Percentiles rank a stretch among this genome's conserved stretches.
phyloP scores from a whole-genome alignment of 2,113 vertebrate genomes.

The Nothoprocta perdicaria region DNA sequence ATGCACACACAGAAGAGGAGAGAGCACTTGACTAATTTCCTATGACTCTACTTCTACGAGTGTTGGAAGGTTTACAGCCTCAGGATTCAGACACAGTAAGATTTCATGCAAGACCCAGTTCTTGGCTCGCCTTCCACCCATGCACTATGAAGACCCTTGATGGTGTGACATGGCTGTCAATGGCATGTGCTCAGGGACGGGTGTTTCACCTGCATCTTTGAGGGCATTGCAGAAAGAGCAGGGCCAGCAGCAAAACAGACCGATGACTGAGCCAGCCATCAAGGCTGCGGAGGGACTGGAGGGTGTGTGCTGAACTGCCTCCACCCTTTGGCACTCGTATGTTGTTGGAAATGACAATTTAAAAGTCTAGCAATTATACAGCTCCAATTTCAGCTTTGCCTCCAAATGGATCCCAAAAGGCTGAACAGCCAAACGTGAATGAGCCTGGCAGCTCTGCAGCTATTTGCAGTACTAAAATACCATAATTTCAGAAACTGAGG shows the following conservation, averaged over 20 bases:
- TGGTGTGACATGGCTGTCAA: constrained; percentile 71
- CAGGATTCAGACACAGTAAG: constrained; percentile 45
- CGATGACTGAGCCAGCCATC: background rate
- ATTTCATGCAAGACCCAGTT: constrained; percentile 78
- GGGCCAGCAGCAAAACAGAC: background rate
- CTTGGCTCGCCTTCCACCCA: constrained; percentile 75
- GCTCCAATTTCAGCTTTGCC: background rate
- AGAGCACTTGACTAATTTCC: constrained; percentile 40
- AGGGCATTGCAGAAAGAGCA: constrained; percentile 21
- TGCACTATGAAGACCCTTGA: constrained; percentile 77
- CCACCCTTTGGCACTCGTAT: background rate
- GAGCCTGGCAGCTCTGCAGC: background rate
- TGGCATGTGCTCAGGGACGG: constrained; percentile 61
- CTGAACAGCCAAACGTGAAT: background rate
- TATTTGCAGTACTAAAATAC: background rate
- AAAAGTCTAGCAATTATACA: background rate
- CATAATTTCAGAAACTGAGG: background rate
- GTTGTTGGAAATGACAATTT: background rate
- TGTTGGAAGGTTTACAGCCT: constrained; percentile 41
- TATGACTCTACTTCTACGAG: constrained; percentile 63
- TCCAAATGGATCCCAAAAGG: background rate
- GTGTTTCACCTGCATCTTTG: background rate
- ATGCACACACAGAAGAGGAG: constrained; percentile 74
- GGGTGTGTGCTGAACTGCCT: background rate
- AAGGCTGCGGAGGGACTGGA: background rate